Evolutionary conservation across 2,888 invertebrate genomes (phyloP).

Genomic region (Chironomus tentans): DNA sequence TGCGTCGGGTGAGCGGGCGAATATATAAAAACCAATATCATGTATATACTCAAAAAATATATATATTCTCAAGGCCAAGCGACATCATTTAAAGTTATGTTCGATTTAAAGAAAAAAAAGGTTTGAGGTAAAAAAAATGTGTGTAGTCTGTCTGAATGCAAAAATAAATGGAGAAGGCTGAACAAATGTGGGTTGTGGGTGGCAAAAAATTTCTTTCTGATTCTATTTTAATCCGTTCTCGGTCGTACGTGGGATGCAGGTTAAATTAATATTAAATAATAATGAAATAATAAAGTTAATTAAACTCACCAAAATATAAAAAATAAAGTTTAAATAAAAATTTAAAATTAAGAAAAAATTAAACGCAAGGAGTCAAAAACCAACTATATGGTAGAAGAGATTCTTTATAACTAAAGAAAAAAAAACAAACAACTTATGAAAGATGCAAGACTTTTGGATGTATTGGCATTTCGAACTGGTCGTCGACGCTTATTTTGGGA

Average conservation of each 20-base stretch:
- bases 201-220: neutral
- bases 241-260: neutral
- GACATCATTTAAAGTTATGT: conserved; percentile 1
- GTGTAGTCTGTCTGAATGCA: conserved; percentile 1
- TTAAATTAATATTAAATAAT: neutral
- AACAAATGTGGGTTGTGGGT: neutral
- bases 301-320: conserved; percentile 16
- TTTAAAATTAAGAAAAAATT: neutral
- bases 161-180: neutral
- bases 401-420: conserved; percentile 3
- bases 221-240: neutral
- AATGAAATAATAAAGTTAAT: neutral
- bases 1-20: conserved; percentile 1
- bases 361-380: neutral
- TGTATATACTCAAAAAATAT: neutral
- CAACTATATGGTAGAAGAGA: neutral
- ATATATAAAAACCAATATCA: neutral
- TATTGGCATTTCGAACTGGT: neutral
- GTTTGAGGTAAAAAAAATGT: conserved; percentile 1
- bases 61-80: conserved; percentile 2
- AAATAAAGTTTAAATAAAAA: neutral
- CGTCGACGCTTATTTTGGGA: neutral
- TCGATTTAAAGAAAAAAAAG: neutral
- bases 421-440: neutral
- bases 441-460: neutral